Base-by-base conservation (phyloP, 2,113 vertebrate species). In the Otolemur garnettii region DNA sequence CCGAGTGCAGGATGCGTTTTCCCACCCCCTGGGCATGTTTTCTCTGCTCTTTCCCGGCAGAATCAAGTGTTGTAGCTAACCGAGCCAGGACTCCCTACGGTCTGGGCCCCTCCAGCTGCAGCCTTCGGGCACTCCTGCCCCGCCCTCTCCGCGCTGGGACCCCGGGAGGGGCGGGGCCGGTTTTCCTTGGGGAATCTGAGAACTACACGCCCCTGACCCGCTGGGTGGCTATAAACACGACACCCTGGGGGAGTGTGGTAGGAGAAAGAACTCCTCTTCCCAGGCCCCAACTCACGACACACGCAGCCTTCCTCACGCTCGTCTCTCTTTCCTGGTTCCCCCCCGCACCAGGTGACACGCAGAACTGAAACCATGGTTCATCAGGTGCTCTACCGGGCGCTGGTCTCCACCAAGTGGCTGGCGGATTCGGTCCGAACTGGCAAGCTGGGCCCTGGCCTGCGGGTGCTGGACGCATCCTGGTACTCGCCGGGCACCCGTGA, bases 401-500 rank as follows among this genome's bases (percentile, higher is more conserved):
- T 99, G 90, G 99, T 99, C 6, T 98, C 99, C 5, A 98, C 97
- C 15, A 98, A 98, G 77, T 99, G 99, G 99, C 98, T 99, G 11
- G 97, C 98, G 0, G 99, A 99, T 28, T 99, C 99, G 0, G 66
- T 99, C 59, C 97, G 96, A 60, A 98, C 97, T 5, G 97, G 96
- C 15, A 98, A 98, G 26, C 96, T 98, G 4, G 98, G 99, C 1
- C 98, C 99, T 0, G 82, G 98, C 24, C 96, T 99, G 64, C 97
- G 99, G 24, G 95, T 99, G 0, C 98, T 99, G 55, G 99, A 99
- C n/a, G 96, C 98, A 0, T 99, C 99, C 4, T 99, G 99, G 99
- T 99, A 99, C 94, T 97, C 99, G 0, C 99, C 99, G 0, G 98
- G 98, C 85, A 94, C 98, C 2, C 98, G 99, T 5, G 96, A 99